Evolutionary conservation across 2,797 vertebrate genomes (phyloP).

Genomic region (Cyclura pinguis): DNA sequence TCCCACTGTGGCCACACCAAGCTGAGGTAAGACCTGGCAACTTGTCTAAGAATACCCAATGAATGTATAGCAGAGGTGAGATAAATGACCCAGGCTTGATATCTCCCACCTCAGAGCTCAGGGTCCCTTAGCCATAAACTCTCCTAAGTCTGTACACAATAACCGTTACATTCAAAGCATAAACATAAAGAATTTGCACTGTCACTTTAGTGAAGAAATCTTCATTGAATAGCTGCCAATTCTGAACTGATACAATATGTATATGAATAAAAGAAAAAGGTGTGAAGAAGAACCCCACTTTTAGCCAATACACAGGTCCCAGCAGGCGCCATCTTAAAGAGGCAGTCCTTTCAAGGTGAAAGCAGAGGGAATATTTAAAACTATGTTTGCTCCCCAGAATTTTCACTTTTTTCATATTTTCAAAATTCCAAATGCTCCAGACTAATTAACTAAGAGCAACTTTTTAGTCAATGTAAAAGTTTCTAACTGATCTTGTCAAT

Average conservation of each 20-base stretch:
- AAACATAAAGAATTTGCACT: not conserved
- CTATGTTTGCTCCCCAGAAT: not conserved
- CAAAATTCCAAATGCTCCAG: not conserved
- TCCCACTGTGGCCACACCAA: too few species aligned
- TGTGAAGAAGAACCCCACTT: not conserved
- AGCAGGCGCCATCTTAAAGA: not conserved
- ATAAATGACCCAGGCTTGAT: not conserved
- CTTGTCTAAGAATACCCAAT: not conserved
- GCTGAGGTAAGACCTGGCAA: not conserved
- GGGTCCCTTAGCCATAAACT: not conserved
- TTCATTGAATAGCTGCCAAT: not conserved
- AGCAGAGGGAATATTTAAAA: not conserved
- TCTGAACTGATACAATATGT: not conserved
- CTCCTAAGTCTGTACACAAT: not conserved
- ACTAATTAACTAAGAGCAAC: not conserved
- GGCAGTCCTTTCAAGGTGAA: too few species aligned
- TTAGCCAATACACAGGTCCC: not conserved
- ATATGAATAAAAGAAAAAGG: not conserved
- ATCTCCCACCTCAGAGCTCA: not conserved
- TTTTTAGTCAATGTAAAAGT: not conserved
- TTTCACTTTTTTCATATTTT: not conserved
- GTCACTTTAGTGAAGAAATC: not conserved
- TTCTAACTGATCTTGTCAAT: not conserved
- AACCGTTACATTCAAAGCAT: not conserved
- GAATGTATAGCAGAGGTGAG: slow-evolving; percentile 12